phyloP scores from a whole-genome alignment of 2,888 invertebrate genomes.

The Lochmaea capreae region DNA sequence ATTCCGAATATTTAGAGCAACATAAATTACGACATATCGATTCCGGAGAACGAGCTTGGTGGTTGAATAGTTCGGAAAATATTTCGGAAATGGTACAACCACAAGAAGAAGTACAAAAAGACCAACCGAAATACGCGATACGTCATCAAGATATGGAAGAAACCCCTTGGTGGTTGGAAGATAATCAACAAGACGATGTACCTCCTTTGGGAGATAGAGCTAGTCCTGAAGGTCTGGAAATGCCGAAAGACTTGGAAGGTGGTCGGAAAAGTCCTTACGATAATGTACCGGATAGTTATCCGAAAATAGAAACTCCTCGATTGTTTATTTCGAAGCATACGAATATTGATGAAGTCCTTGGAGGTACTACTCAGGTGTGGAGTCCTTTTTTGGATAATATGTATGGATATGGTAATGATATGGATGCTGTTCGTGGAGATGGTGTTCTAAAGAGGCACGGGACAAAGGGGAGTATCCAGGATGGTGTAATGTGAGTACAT shows the following conservation, averaged over 20 bases:
- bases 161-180: constrained; percentile 69
- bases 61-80: constrained; percentile 69
- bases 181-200: constrained; percentile 64
- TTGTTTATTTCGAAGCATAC: constrained; percentile 85
- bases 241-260: constrained; percentile 63
- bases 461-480: constrained; percentile 75
- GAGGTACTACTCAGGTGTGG: constrained; percentile 70
- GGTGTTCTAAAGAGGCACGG: constrained; percentile 77
- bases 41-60: constrained; percentile 79
- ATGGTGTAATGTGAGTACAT: constrained; percentile 58
- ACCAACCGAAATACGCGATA: constrained; percentile 57
- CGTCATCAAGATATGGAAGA: constrained; percentile 68
- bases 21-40: constrained; percentile 74
- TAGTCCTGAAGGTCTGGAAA: constrained; percentile 82
- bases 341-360: constrained; percentile 91
- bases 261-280: constrained; percentile 77
- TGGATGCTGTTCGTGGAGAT: constrained; percentile 69
- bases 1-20: constrained; percentile 68
- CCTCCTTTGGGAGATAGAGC: constrained; percentile 79
- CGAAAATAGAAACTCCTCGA: constrained; percentile 59
- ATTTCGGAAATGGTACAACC: constrained; percentile 57
- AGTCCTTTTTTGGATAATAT: constrained; percentile 75
- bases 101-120: constrained; percentile 41
- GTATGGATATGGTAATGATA: constrained; percentile 59
- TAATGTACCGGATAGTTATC: constrained; percentile 67